Evolutionary conservation across 2,888 invertebrate species (phyloP).

Genomic region (Heliconius ismenius): DNA sequence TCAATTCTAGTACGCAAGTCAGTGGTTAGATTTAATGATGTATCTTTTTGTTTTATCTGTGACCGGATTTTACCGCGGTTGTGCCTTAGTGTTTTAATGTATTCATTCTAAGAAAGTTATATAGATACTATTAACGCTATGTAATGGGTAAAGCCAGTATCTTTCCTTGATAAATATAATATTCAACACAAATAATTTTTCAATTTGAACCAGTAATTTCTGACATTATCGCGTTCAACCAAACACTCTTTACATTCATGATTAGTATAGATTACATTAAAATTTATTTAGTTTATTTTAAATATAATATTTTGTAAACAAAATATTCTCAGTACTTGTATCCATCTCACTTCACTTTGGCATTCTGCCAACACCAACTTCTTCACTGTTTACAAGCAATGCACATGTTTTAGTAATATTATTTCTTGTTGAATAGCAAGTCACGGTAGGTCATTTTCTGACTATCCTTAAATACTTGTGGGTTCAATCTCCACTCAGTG

Average conservation of each 20-base stretch:
- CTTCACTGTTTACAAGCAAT: not conserved
- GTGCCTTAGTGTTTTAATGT: too few relatives aligned
- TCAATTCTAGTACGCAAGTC: too few relatives aligned
- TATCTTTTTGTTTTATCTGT: too few relatives aligned
- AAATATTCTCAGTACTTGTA: not conserved
- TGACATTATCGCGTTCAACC: not conserved
- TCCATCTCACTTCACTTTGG: not conserved
- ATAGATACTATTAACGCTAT: too few relatives aligned
- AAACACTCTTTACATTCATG: not conserved
- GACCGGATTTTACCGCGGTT: too few relatives aligned
- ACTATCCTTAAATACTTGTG: too few relatives aligned
- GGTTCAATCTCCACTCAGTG: too few relatives aligned
- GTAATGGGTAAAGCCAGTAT: too few relatives aligned
- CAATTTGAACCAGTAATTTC: not conserved
- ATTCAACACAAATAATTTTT: not conserved
- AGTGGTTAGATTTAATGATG: too few relatives aligned
- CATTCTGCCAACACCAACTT: constrained; percentile 14
- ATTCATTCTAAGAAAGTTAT: too few relatives aligned
- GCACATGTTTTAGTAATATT: not conserved
- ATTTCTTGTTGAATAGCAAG: not conserved
- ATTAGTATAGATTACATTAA: not conserved
- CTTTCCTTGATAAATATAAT: not conserved
- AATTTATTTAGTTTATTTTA: not conserved
- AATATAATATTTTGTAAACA: constrained; percentile 14
- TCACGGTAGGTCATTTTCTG: too few relatives aligned